These are phyloP conservation scores for Tenualosa thibaudeaui DNA, from an alignment of 2,797 vertebrate genomes.

Conservation along the genomic window DNA sequence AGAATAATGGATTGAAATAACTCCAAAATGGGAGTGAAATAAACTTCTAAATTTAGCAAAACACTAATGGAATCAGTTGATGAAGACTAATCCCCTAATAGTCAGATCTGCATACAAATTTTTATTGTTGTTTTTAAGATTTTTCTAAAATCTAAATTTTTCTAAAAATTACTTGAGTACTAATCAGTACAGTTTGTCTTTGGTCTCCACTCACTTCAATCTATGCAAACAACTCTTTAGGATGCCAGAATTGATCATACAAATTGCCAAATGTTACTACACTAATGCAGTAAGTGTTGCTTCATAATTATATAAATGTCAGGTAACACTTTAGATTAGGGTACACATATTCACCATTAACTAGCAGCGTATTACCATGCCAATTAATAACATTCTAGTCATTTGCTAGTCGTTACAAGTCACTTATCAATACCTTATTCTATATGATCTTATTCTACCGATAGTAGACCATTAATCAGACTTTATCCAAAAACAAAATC, in stretches of 20 bases:
- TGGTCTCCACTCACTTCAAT: not conserved
- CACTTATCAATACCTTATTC: too few relatives aligned
- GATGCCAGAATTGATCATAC: not conserved
- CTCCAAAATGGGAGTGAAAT: not conserved
- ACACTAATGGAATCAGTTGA: not conserved
- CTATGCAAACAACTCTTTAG: not conserved
- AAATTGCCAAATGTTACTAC: not conserved
- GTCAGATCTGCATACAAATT: not conserved
- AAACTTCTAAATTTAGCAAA: not conserved
- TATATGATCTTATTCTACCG: too few relatives aligned
- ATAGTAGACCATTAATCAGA: too few relatives aligned
- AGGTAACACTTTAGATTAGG: not conserved
- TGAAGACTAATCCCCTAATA: not conserved
- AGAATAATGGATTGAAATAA: conserved; percentile 51
- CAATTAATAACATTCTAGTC: too few relatives aligned
- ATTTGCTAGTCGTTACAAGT: too few relatives aligned
- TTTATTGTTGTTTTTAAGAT: not conserved
- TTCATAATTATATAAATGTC: conserved; percentile 4
- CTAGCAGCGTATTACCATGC: too few relatives aligned
- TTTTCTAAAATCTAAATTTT: too few relatives aligned
- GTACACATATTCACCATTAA: too few relatives aligned
- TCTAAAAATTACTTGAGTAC: not conserved
- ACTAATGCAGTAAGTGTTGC: not conserved
- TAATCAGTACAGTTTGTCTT: not conserved
- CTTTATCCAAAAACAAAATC: too few relatives aligned